Percentiles rank a stretch among this genome's conserved stretches.
phyloP scores from a whole-genome alignment of 2,888 invertebrate species.

The Emmelina monodactyla region DNA sequence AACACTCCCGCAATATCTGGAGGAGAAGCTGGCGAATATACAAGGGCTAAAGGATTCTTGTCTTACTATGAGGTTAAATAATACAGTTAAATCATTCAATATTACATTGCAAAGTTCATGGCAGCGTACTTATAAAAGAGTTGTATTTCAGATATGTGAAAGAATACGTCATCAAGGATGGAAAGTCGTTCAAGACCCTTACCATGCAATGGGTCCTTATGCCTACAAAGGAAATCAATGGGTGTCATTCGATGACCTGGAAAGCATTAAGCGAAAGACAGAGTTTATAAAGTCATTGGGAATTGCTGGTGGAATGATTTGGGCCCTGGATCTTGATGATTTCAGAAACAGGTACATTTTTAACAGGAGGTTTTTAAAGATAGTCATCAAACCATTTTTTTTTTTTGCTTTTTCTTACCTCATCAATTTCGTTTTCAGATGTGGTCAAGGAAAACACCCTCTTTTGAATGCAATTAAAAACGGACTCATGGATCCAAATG shows the following conservation, averaged over 20 bases:
- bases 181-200: conserved; percentile 80
- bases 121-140: conserved; percentile 3
- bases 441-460: conserved; percentile 83
- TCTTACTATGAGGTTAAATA: conserved; percentile 81
- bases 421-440: too few species aligned
- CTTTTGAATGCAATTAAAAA: conserved; percentile 79
- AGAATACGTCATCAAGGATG: conserved; percentile 79
- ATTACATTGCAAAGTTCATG: too few species aligned
- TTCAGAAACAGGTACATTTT: conserved; percentile 74
- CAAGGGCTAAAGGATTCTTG: conserved; percentile 84
- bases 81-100: conserved; percentile 1
- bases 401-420: too few species aligned
- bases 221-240: conserved; percentile 89
- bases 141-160: conserved; percentile 74
- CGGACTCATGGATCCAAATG: conserved; percentile 64
- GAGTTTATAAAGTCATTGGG: conserved; percentile 78
- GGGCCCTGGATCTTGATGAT: conserved; percentile 91
- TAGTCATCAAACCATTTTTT: too few species aligned
- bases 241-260: conserved; percentile 88
- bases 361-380: too few species aligned
- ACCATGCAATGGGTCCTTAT: conserved; percentile 85
- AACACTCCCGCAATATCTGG: conserved; percentile 80
- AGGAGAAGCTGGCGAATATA: conserved; percentile 86
- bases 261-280: conserved; percentile 81
- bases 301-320: conserved; percentile 89